These are phyloP conservation scores for Pipistrellus nathusii DNA, from an alignment of 2,797 vertebrate genomes.

Conservation along the genomic window DNA sequence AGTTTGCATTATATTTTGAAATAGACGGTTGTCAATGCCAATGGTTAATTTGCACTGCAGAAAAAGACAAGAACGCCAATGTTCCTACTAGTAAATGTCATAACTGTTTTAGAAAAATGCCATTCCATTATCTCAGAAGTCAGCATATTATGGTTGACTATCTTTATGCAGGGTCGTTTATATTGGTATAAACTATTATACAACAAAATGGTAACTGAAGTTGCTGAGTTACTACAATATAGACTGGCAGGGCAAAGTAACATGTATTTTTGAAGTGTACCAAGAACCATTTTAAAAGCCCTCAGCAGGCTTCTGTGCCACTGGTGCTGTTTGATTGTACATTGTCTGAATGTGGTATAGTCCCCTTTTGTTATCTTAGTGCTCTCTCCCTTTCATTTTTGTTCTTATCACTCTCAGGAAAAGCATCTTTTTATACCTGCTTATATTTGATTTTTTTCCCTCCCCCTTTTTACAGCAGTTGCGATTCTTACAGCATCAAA, in stretches of 20 bases:
- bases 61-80: conserved; percentile 64
- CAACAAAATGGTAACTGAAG: conserved; percentile 86
- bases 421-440: conserved; percentile 19
- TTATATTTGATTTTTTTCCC: conserved; percentile 51
- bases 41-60: conserved; percentile 49
- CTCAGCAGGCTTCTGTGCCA: conserved; percentile 88
- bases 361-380: conserved; percentile 72
- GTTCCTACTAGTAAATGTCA: conserved; percentile 60
- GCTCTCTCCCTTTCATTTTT: conserved; percentile 75
- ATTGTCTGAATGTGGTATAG: conserved; percentile 69
- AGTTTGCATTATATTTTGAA: conserved; percentile 64
- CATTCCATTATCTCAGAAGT: conserved; percentile 54
- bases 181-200: conserved; percentile 21
- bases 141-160: conserved; percentile 10
- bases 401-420: conserved; percentile 73
- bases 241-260: conserved; percentile 80
- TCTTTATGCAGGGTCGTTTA: conserved; percentile 37
- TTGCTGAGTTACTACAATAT: conserved; percentile 91
- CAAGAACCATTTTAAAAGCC: conserved; percentile 58
- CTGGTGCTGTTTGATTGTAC: conserved; percentile 94
- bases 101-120: conserved; percentile 47
- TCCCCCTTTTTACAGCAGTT: conserved; percentile 89
- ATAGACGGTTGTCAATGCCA: conserved; percentile 56
- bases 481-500: conserved; percentile 98
- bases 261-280: conserved; percentile 8